These are phyloP conservation scores for Callocephalon fimbriatum DNA, from an alignment of 2,113 vertebrate genomes.

Conservation along the genomic window DNA sequence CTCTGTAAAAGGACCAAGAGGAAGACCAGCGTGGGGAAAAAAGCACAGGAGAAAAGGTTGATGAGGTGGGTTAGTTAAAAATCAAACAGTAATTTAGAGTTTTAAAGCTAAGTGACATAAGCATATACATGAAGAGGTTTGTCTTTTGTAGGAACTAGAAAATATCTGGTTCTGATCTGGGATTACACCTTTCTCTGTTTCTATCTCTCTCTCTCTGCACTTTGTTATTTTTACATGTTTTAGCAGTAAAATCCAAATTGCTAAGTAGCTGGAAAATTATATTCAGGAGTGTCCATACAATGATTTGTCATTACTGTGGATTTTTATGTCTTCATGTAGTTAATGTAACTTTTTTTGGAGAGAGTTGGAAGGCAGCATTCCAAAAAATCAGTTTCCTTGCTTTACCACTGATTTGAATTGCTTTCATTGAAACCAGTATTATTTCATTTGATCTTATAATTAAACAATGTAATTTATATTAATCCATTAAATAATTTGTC, in stretches of 20 bases:
- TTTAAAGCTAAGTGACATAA: not conserved
- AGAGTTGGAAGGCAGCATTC: not conserved
- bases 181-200: not conserved
- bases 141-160: not conserved
- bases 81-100: not conserved
- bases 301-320: not conserved
- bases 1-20: not conserved
- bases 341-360: not conserved
- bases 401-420: slow-evolving; percentile 19
- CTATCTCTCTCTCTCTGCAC: not conserved
- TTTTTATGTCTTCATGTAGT: not conserved
- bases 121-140: rapidly evolving
- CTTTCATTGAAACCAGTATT: slow-evolving; percentile 46
- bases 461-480: slow-evolving; percentile 68
- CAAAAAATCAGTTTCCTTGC: slow-evolving; percentile 10
- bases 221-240: not conserved
- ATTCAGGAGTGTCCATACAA: not conserved
- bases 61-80: not conserved
- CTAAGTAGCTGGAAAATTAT: not conserved
- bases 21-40: not conserved
- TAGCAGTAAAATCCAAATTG: not conserved
- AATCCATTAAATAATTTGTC: slow-evolving; percentile 61
- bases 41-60: not conserved
- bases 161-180: not conserved
- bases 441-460: slow-evolving; percentile 68